Conservation (phyloP, 2,113 vertebrate genomes). For the Pelobates fuscus region DNA sequence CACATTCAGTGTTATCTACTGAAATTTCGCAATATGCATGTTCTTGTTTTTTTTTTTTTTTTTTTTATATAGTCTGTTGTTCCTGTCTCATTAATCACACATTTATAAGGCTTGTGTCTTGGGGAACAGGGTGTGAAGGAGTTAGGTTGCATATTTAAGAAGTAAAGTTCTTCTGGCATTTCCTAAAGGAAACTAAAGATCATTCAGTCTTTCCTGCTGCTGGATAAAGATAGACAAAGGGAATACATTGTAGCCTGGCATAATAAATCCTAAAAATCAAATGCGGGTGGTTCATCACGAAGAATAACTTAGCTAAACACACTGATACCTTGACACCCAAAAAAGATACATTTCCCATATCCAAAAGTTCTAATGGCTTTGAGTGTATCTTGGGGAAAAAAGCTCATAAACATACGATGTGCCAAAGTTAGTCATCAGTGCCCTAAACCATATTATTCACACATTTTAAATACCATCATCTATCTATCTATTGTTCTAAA, state of each 20-base stretch:
- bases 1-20: conserved; percentile 32
- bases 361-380: no score
- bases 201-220: conserved; percentile 37
- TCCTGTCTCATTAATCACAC: conserved; percentile 43
- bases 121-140: conserved; percentile 49
- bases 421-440: no score
- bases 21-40: conserved; percentile 34
- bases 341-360: no score
- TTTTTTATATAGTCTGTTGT: no score
- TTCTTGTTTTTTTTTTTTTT: conserved; percentile 31
- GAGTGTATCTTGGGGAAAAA: no score
- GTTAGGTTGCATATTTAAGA: conserved; percentile 46
- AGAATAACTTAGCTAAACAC: conserved; percentile 63
- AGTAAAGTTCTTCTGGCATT: not conserved
- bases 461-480: conserved; percentile 72
- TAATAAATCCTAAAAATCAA: conserved; percentile 54
- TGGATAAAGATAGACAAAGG: conserved; percentile 38
- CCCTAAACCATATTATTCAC: conserved; percentile 63
- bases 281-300: conserved; percentile 68
- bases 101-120: conserved; percentile 48
- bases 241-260: conserved; percentile 52
- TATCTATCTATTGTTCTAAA: conserved; percentile 70
- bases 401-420: no score
- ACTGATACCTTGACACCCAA: conserved; percentile 58
- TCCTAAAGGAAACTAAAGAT: conserved; percentile 24